These are phyloP conservation scores for Malurus elegans DNA, from an alignment of 2,113 vertebrate species.

Conservation along the genomic window DNA sequence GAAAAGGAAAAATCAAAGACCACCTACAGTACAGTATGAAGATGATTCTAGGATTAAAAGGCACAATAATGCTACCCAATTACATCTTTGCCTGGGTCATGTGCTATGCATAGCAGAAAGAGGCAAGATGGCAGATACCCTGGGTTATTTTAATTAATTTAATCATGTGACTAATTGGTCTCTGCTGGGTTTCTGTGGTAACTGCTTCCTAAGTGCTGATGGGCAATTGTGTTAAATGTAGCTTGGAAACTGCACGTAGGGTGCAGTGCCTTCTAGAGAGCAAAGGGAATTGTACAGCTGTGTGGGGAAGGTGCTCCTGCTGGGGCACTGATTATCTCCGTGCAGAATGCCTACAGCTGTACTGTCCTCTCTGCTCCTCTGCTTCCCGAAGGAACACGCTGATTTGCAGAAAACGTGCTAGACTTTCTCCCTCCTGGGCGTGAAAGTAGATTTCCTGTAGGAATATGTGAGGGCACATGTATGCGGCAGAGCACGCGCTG, in stretches of 20 bases:
- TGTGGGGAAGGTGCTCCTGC: conserved; percentile 73
- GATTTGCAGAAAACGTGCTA: not conserved
- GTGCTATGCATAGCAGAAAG: conserved; percentile 63
- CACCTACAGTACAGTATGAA: conserved; percentile 12
- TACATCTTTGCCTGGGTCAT: conserved; percentile 67
- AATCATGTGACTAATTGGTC: conserved; percentile 87
- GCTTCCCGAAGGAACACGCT: not conserved
- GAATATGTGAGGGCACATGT: not conserved
- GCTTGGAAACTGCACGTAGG: conserved; percentile 78
- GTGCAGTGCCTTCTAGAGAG: conserved; percentile 72
- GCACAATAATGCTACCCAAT: conserved; percentile 59
- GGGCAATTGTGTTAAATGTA: conserved; percentile 85
- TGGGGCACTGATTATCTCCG: conserved; percentile 74
- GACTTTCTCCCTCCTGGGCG: conserved; percentile 5
- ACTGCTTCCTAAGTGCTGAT: conserved; percentile 83
- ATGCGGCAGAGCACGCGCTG: not conserved
- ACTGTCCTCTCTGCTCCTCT: conserved; percentile 16
- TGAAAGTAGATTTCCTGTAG: conserved; percentile 31
- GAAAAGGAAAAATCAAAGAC: conserved; percentile 56
- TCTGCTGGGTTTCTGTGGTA: conserved; percentile 86
- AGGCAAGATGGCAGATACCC: conserved; percentile 79
- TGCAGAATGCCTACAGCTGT: conserved; percentile 66
- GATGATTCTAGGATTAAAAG: conserved; percentile 58
- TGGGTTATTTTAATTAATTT: conserved; percentile 85
- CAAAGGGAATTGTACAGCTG: conserved; percentile 75